A percentile compares a stretch with the other conserved stretches of the same genome.
Evolutionary conservation across 2,797 vertebrate genomes (phyloP).

Genomic region (Eulemur rubriventer): DNA sequence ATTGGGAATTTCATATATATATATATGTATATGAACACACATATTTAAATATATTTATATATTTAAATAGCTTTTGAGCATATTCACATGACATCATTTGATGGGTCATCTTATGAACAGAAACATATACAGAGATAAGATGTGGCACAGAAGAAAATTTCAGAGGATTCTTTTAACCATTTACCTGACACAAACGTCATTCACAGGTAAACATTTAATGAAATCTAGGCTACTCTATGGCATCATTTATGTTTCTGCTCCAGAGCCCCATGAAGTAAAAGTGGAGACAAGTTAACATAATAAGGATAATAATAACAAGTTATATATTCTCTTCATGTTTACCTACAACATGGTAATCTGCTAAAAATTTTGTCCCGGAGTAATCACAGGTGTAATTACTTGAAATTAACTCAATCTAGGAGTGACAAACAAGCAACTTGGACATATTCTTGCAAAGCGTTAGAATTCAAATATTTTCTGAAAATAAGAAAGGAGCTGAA

Average conservation of each 20-base stretch:
- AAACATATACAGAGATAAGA: not conserved
- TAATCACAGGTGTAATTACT: not conserved
- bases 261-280: not conserved
- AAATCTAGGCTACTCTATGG: not conserved
- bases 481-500: not conserved
- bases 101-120: not conserved
- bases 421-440: not conserved
- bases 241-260: not conserved
- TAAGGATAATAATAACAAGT: not conserved
- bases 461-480: not conserved
- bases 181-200: not conserved
- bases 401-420: constrained; percentile 4
- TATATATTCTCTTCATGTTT: not conserved
- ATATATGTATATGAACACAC: too few relatives aligned
- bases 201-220: not conserved
- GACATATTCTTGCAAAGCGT: not conserved
- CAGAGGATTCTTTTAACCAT: not conserved
- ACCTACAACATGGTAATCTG: not conserved
- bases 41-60: not conserved
- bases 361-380: not conserved
- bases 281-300: not conserved
- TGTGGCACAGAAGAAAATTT: not conserved
- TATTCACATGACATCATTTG: not conserved
- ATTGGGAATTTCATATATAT: not conserved
- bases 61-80: not conserved